Percentiles rank a stretch among this genome's conserved stretches.
Conservation (phyloP, 2,113 vertebrate genomes). For the Rhabdomys dilectus region DNA sequence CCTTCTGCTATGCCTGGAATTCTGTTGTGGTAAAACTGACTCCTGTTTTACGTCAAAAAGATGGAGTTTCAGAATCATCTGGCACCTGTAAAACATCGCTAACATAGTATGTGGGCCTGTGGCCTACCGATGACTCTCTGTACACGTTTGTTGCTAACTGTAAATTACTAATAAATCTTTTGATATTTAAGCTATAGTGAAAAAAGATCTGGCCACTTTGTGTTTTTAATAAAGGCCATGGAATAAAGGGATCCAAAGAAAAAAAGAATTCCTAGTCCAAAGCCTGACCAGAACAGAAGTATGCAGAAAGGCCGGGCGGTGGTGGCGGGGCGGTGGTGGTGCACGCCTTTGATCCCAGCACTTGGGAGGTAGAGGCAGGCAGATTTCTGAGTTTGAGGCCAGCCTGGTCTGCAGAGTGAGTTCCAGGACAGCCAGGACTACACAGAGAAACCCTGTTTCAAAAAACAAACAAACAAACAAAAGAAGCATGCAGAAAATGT, state of each 20-base stretch:
- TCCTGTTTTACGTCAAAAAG: conserved; percentile 81
- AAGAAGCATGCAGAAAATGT: not conserved
- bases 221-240: conserved; percentile 87
- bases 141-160: conserved; percentile 78
- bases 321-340: too few species aligned
- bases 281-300: too few species aligned
- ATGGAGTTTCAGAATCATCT: conserved; percentile 84
- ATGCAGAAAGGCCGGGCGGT: too few species aligned
- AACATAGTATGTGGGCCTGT: conserved; percentile 66
- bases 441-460: too few species aligned
- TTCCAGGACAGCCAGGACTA: too few species aligned
- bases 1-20: conserved; percentile 82
- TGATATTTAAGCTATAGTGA: conserved; percentile 77
- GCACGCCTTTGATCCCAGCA: too few species aligned
- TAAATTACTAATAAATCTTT: conserved; percentile 79
- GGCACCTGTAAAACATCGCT: conserved; percentile 76
- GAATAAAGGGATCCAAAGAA: conserved; percentile 92
- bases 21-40: conserved; percentile 84
- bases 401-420: too few species aligned
- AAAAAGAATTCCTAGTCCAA: too few species aligned
- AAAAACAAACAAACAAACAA: too few species aligned
- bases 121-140: conserved; percentile 69
- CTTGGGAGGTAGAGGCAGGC: too few species aligned
- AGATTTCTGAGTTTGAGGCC: too few species aligned
- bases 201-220: conserved; percentile 81